Conservation (phyloP, 2,797 vertebrate species). For the Sarcophilus harrisii region DNA sequence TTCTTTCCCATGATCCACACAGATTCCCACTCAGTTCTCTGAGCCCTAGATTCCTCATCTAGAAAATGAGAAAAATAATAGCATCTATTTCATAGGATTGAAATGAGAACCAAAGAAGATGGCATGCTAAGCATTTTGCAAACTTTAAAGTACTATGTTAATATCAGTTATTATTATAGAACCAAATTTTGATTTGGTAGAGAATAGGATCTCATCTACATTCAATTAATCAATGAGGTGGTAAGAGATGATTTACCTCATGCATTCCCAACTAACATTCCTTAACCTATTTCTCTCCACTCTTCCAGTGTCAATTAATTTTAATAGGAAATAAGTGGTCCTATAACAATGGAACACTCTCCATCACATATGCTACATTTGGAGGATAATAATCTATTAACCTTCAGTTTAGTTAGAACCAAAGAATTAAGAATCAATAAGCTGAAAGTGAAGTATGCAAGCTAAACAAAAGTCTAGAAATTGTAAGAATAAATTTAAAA, state of each 20-base stretch:
- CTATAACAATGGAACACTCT: neutral
- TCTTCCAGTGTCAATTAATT: neutral
- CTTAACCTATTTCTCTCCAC: constrained; percentile 3
- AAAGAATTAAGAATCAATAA: neutral
- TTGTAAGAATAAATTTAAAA: neutral
- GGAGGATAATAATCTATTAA: neutral
- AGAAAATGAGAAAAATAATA: neutral
- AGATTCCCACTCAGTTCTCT: neutral
- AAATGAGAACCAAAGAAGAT: neutral
- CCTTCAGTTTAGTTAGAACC: neutral
- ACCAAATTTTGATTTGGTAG: constrained; percentile 28
- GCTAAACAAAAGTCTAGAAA: neutral
- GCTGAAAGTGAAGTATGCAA: neutral
- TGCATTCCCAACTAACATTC: constrained; percentile 6
- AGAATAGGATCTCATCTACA: constrained; percentile 15
- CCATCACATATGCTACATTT: neutral
- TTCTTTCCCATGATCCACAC: neutral
- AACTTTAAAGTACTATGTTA: neutral
- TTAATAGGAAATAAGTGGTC: neutral
- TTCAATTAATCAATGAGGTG: constrained; percentile 1
- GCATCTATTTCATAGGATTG: neutral
- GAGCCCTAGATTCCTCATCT: neutral
- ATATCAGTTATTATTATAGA: constrained; percentile 1
- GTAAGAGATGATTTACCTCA: neutral
- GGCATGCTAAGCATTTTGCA: neutral